Percentiles rank a stretch among this genome's conserved stretches.
Evolutionary conservation across 2,888 invertebrate genomes (phyloP).

Genomic region (Vesta saturnalis): DNA sequence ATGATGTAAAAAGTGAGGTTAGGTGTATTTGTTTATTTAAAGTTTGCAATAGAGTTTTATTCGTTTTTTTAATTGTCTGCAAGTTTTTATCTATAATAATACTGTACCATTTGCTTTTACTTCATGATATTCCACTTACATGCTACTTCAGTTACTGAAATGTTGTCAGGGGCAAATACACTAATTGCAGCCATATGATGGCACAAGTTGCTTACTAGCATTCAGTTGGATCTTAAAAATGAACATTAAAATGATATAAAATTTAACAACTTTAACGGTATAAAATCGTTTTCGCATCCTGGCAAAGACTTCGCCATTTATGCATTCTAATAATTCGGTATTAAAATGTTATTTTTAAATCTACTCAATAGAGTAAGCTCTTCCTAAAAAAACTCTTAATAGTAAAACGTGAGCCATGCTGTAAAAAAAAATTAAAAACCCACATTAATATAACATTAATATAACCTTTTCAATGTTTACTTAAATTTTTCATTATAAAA

Average conservation of each 20-base stretch:
- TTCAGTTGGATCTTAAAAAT: neutral
- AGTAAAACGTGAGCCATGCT: neutral
- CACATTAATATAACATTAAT: neutral
- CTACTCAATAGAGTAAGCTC: neutral
- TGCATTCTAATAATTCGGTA: neutral
- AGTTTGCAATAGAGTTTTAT: neutral
- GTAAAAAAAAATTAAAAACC: neutral
- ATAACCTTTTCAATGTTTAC: neutral
- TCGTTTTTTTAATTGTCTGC: neutral
- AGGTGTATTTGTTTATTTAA: neutral
- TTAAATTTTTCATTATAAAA: neutral
- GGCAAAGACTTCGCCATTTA: neutral
- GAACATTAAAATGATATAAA: neutral
- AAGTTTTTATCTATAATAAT: neutral
- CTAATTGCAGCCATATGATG: slow-evolving; percentile 20
- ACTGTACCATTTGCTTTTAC: neutral
- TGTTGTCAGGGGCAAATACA: slow-evolving; percentile 14
- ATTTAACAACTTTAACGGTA: neutral
- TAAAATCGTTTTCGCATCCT: neutral
- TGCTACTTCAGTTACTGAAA: slow-evolving; percentile 11
- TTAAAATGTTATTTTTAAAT: neutral
- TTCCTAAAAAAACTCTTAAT: neutral
- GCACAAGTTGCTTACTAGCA: slow-evolving; percentile 12
- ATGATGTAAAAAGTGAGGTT: neutral
- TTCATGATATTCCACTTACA: slow-evolving; percentile 12